Evolutionary conservation across 2,888 invertebrate species (phyloP), one percentile per base, ranked within the genome.

Genomic region (Dryococelus australis): DNA sequence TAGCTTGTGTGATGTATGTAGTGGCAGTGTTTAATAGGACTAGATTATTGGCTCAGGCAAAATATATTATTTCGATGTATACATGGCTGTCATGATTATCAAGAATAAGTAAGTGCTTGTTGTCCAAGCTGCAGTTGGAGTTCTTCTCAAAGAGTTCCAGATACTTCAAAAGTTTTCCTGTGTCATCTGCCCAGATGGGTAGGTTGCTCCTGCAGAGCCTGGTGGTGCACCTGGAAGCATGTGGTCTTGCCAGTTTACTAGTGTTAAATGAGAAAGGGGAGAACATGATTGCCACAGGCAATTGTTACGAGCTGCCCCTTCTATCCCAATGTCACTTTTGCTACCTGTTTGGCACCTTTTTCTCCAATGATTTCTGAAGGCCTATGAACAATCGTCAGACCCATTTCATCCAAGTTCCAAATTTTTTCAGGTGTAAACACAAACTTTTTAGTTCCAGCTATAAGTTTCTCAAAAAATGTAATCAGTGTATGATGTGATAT

Each of bases 311-410:
- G 84, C 24, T 84, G 84, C 84, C 43, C 84, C 84, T 47, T 84
- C 43, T 43, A 43, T 43, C 84, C 43, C 43, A 20, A 84, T 43
- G 43, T 84, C 43, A 84, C 84, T 84, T 84, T 84, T 84, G 84
- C 84, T 65, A 84, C 43, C 24, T 84, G 84, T 43, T 84, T 84
- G 26, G 84, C 84, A 84, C 84, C 84, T 43, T 84, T 84, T 43
- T 84, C 84, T 84, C 84, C 43, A 26, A 84, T 84, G n/a, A 84
- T 84, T 84, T 84, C 43, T 43, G 84, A 84, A 84, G 84, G 84
- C 84, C 47, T 84, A 20, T 84, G 84, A 84, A 26, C 16, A 26
- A 12, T 84, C 65, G 84, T 84, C 43, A 84, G 43, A 84, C 84
- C 43, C 43, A 5, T 84, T 84, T 84, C 43, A 43, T 84, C 47